Evolutionary conservation across 2,113 vertebrate species (phyloP), one percentile per base, ranked within the genome.

Genomic region (Etheostoma cragini): DNA sequence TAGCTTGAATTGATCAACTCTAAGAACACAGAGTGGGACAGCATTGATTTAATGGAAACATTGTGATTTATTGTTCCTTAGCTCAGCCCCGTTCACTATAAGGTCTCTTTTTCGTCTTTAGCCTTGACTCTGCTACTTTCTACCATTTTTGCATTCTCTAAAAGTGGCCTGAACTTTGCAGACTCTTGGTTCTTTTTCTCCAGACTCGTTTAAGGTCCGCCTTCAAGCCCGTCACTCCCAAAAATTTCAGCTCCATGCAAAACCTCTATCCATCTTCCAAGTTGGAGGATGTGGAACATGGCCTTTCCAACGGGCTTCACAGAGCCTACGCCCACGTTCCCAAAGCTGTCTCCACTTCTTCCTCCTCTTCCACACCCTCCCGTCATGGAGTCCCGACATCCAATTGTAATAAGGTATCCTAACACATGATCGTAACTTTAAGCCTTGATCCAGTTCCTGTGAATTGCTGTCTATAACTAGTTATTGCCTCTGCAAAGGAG

Each of bases 231-330:
- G 89, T 97, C 76, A 89, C 96, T 0, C 97, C 96, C 22, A 98
- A 98, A 88, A 97, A 96, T 87, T 97, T 98, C 89, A 95, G 97
- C 83, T 98, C 98, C 82, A 96, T 97, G 97, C 98, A 99, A 87
- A 95, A 97, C 84, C 94, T 99, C 69, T 97, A 96, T 4, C 96
- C 97, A 0, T 96, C 96, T 0, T 96, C 97, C 78, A 97, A 97
- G 86, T 95, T 94, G 11, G 97, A 99, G 80, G 97, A 98, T 49
- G 65, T 95, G 76, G 97, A 97, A 66, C 95, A 89, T 0, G 74
- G 93, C 21, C 69, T 93, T 12, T 91, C 94, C 22, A 94, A 94
- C 0, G 90, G 94, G 57, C 87, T 95, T 42, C 91, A 91, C 72
- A 84, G 82, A 66, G 87, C 92, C 22, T 94, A 94, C 45, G 87